Conservation (phyloP, 2,113 vertebrate species). For the Corvus hawaiiensis region DNA sequence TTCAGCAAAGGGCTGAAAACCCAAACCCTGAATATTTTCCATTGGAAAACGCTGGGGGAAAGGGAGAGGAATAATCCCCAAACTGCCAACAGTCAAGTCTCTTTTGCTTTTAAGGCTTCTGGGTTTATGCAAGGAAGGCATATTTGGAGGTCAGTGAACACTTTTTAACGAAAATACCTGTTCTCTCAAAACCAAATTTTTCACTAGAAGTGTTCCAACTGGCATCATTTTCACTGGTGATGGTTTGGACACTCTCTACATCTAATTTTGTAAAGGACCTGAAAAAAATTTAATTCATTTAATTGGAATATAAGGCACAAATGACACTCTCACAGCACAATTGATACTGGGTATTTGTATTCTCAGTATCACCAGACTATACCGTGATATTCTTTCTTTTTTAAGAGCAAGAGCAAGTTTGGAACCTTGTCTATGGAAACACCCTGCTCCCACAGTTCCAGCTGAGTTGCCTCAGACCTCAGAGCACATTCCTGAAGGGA, state of each 20-base stretch:
- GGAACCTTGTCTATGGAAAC: neutral
- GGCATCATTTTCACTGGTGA: neutral
- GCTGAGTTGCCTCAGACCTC: neutral
- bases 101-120: neutral
- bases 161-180: neutral
- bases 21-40: conserved; percentile 58
- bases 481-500: neutral
- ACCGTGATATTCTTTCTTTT: neutral
- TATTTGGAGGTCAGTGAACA: neutral
- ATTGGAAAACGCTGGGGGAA: conserved; percentile 22
- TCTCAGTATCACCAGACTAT: neutral
- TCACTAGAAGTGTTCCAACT: neutral
- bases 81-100: conserved; percentile 11
- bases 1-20: conserved; percentile 30
- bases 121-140: neutral
- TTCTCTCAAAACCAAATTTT: neutral
- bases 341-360: neutral
- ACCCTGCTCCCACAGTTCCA: neutral
- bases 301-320: neutral
- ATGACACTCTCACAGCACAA: neutral
- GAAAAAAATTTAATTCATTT: neutral
- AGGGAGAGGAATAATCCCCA: conserved; percentile 29
- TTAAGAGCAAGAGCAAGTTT: neutral
- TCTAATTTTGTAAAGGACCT: neutral
- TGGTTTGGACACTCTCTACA: neutral